A percentile compares a stretch with the other conserved stretches of the same genome.
Evolutionary conservation across 2,113 vertebrate species (phyloP).

Genomic region (Felis catus): DNA sequence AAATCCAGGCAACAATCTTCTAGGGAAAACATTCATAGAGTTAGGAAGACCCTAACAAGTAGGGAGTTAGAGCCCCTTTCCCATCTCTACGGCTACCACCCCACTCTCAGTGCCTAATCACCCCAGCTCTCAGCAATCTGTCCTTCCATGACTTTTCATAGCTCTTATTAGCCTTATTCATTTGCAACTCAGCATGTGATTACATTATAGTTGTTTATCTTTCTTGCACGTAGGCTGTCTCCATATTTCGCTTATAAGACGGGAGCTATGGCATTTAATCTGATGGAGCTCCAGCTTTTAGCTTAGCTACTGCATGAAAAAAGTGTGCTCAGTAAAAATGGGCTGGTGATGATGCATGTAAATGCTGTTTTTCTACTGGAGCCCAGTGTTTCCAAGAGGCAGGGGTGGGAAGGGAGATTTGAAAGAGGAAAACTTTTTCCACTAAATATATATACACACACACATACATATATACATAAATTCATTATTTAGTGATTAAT

Average conservation of each 20-base stretch:
- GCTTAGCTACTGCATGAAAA: neutral
- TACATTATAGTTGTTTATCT: neutral
- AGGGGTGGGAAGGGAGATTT: neutral
- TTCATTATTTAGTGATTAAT: neutral
- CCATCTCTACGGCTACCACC: neutral
- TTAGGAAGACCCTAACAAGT: neutral
- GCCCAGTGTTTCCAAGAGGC: neutral
- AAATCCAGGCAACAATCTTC: neutral
- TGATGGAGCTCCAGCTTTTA: neutral
- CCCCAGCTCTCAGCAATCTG: accelerated
- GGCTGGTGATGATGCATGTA: neutral
- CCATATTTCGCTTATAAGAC: neutral
- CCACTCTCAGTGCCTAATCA: accelerated
- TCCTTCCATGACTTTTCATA: neutral
- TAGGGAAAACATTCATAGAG: neutral
- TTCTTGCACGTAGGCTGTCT: neutral
- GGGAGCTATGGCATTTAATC: neutral
- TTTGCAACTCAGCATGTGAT: neutral
- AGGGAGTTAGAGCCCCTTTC: neutral
- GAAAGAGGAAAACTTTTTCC: neutral
- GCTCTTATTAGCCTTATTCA: neutral
- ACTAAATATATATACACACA: neutral
- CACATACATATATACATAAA: neutral
- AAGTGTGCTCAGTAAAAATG: neutral
- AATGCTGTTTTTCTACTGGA: neutral